These are phyloP conservation scores for Podabrus alpinus DNA, from an alignment of 2,888 invertebrate species.

Conservation along the genomic window DNA sequence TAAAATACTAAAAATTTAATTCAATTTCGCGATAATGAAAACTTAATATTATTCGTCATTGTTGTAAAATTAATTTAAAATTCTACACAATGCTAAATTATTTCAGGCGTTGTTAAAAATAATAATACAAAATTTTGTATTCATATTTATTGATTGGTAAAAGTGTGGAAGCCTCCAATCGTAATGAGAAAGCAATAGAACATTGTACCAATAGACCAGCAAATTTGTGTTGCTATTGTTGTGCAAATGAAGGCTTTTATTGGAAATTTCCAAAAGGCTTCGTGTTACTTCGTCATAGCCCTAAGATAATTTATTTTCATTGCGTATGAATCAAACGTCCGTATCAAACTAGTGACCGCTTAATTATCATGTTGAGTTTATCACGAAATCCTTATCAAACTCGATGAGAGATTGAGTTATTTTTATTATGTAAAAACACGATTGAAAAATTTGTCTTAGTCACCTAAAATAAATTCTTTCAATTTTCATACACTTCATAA, in stretches of 20 bases:
- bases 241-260: conserved; percentile 56
- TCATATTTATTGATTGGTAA: neutral
- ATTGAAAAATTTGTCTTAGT: conserved; percentile 10
- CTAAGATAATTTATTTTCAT: conserved; percentile 51
- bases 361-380: conserved; percentile 47
- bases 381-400: conserved; percentile 42
- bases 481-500: neutral
- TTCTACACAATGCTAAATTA: neutral
- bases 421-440: conserved; percentile 37
- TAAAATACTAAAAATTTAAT: neutral
- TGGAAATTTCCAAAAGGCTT: conserved; percentile 48
- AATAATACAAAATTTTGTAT: neutral
- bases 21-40: neutral
- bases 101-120: neutral
- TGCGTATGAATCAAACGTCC: conserved; percentile 44
- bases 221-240: conserved; percentile 54
- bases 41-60: neutral
- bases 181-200: conserved; percentile 29
- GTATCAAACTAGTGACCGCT: conserved; percentile 39
- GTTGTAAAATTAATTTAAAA: conserved; percentile 2
- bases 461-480: neutral
- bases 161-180: conserved; percentile 19
- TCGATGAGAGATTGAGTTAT: conserved; percentile 40
- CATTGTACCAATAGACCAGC: conserved; percentile 43
- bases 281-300: conserved; percentile 49